Evolutionary conservation across 2,888 invertebrate species (phyloP).

Genomic region (Spialia ferax): DNA sequence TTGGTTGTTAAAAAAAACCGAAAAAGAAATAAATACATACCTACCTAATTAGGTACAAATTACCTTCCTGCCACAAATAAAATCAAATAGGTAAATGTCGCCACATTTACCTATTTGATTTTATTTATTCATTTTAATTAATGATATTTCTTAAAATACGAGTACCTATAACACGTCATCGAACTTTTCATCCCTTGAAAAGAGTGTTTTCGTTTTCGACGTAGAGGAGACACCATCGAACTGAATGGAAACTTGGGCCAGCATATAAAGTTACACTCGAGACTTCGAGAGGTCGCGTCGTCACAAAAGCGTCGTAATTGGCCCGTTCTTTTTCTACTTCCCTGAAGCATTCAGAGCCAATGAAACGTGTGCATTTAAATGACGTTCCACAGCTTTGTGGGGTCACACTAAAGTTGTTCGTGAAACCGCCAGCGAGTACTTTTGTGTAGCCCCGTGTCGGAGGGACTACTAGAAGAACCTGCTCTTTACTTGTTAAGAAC

Average conservation of each 20-base stretch:
- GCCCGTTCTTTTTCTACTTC: conserved; percentile 86
- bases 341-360: conserved; percentile 86
- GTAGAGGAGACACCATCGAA: conserved; percentile 40
- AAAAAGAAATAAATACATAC: no score
- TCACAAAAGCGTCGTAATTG: conserved; percentile 86
- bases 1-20: no score
- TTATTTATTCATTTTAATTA: background rate
- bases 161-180: background rate
- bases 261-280: conserved; percentile 81
- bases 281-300: conserved; percentile 79
- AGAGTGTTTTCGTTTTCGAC: conserved; percentile 2
- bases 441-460: conserved; percentile 71
- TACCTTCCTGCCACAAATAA: no score
- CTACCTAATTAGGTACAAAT: no score
- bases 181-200: background rate
- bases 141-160: no score
- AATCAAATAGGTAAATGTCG: no score
- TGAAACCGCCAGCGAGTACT: conserved; percentile 77
- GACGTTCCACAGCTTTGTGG: conserved; percentile 85
- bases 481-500: conserved; percentile 73
- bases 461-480: conserved; percentile 74
- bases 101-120: no score
- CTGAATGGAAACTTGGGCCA: conserved; percentile 70
- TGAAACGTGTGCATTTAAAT: conserved; percentile 87
- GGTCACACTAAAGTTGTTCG: conserved; percentile 83